Base-by-base conservation (phyloP, 2,888 invertebrate species). In the Trichopria drosophilae region DNA sequence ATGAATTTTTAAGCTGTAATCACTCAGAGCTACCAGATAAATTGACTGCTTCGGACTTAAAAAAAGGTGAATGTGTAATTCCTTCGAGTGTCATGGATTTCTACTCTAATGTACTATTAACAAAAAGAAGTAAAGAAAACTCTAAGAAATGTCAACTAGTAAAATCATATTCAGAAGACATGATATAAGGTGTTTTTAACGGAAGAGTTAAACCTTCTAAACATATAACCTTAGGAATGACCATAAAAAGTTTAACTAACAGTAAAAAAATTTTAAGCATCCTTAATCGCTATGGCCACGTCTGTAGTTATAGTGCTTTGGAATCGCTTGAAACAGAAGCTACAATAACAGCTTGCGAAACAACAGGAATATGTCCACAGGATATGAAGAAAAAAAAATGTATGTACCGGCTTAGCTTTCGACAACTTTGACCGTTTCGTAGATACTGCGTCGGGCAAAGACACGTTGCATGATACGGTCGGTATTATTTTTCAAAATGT, bases 291-390 rank as follows among this genome's bases (percentile, higher is more conserved):
- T 64, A 58, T 46, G 60, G 61, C 4, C 66, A 67, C 47, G 62
- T 61, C 31, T 62, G 59, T 31, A 59, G 61, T 34, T 67, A 66
- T 35, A 53, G 45, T n/a, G 55, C 49, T 9, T 24, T 61, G 12
- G 59, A 66, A 55, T 63, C 59, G 58, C 23, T 65, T 9, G 65
- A 67, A 60, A 66, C 66, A 4, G 61, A 67, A 53, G 51, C 59
- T 5, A 64, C 65, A 10, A 62, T 51, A 39, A n/a, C 58, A 15
- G 41, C 56, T 18, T 19, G 31, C 2, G 20, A 40, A n/a, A n/a
- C n/a, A n/a, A n/a, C n/a, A n/a, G n/a, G 48, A 15, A 13, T 53
- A 23, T 54, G 37, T 29, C 49, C 53, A 7, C 40, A 40, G 20
- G 45, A 40, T 23, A 45, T 53, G 3, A 4, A 35, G 3, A 29